Conservation (phyloP, 1,140 invertebrate genomes). For the Caenorhabditis tropicalis region DNA sequence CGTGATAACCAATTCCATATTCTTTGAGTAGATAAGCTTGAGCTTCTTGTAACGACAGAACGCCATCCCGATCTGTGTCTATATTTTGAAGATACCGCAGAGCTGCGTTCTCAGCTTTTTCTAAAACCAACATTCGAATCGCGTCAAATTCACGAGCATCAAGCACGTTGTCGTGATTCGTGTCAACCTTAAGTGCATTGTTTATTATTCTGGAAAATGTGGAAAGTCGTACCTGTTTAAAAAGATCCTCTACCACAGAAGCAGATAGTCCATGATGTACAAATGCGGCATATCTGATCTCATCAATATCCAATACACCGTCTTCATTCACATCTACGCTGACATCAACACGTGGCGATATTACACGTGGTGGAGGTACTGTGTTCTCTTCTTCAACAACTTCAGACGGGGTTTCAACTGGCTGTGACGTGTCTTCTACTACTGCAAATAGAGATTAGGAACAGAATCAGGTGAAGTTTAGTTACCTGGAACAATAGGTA, state of each 20-base stretch:
- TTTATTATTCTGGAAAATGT: background rate
- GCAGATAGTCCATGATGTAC: conserved; percentile 70
- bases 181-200: conserved; percentile 60
- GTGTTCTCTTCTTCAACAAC: background rate
- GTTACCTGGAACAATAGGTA: background rate
- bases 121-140: conserved; percentile 67
- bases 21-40: conserved; percentile 69
- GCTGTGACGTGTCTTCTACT: background rate
- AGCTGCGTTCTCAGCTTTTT: conserved; percentile 71
- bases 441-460: background rate
- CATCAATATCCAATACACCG: conserved; percentile 63
- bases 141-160: conserved; percentile 68
- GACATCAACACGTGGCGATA: conserved; percentile 62
- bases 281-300: conserved; percentile 71
- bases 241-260: conserved; percentile 66
- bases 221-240: conserved; percentile 52
- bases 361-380: conserved; percentile 19
- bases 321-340: conserved; percentile 69
- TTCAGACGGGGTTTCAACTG: background rate
- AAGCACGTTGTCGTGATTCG: conserved; percentile 65
- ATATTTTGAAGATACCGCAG: conserved; percentile 69
- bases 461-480: background rate
- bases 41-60: conserved; percentile 66
- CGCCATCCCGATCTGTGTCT: conserved; percentile 65
- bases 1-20: conserved; percentile 69